phyloP scores from a whole-genome alignment of 1,140 invertebrate species.

The Bicyclus anynana region DNA sequence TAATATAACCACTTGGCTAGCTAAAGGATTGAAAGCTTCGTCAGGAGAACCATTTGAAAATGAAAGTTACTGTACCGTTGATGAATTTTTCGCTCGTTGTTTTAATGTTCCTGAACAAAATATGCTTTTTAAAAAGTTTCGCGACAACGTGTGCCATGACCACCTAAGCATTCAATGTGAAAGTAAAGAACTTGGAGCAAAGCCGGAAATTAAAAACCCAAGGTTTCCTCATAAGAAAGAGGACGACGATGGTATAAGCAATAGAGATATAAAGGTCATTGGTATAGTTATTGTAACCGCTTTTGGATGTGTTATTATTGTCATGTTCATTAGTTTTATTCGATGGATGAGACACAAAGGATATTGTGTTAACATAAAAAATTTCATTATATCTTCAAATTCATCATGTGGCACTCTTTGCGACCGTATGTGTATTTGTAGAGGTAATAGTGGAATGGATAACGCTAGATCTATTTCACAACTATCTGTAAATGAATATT shows the following conservation, averaged over 20 bases:
- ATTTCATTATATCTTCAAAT: conserved; percentile 49
- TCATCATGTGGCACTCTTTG: conserved; percentile 51
- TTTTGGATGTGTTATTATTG: conserved; percentile 53
- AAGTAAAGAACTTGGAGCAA: conserved; percentile 52
- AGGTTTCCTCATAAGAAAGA: conserved; percentile 65
- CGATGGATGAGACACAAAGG: conserved; percentile 55
- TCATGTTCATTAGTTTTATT: conserved; percentile 56
- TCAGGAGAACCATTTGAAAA: conserved; percentile 68
- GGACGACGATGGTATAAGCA: conserved; percentile 38
- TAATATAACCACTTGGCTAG: conserved; percentile 78
- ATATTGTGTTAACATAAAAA: conserved; percentile 54
- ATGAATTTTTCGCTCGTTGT: conserved; percentile 78
- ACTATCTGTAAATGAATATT: conserved; percentile 81
- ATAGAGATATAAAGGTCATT: conserved; percentile 61
- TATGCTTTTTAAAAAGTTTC: conserved; percentile 81
- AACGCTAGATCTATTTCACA: conserved; percentile 80
- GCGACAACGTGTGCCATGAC: conserved; percentile 78
- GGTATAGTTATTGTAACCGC: conserved; percentile 60
- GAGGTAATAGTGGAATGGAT: conserved; percentile 48
- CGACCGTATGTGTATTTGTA: conserved; percentile 45
- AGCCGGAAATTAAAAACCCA: conserved; percentile 62
- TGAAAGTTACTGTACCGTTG: conserved; percentile 81
- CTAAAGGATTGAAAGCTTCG: conserved; percentile 62
- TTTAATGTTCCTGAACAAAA: conserved; percentile 81
- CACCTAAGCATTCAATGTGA: conserved; percentile 71